Base-by-base conservation (phyloP, 2,888 invertebrate species). In the Campoplex nolae region DNA sequence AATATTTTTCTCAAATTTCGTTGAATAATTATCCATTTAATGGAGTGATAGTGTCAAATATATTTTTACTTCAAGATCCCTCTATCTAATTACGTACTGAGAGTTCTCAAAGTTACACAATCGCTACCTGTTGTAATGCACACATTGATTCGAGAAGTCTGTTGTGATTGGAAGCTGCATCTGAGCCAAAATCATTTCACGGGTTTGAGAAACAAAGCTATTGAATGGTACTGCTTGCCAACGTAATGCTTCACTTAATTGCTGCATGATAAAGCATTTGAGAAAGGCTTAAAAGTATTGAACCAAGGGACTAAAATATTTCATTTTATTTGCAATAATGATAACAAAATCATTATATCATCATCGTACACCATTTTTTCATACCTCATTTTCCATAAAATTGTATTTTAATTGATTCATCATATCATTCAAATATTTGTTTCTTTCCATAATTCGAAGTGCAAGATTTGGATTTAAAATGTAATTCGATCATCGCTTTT, bases 111-210 rank as follows among this genome's bases (percentile, higher is more conserved):
- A n/a, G 16, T 18, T 23, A 51, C 68, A 67, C 51, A 28, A 70
- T 86, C 54, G 23, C 76, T 86, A 83, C 83, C 79, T 86, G 79
- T 86, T 86, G 80, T 75, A 3, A 48, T 8, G n/a, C 11, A 48
- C 18, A 56, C 73, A 71, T 83, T 76, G 73, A 73, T 83, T 80
- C 71, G 42, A 77, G 71, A 58, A 73, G 75, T 79, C 67, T 38
- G 71, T 76, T 79, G 83, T 80, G 67, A 85, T 83, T 82, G 54
- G 62, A 68, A 83, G 48, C 54, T 79, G 79, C 45, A n/a, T 75
- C 56, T 56, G 35, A 83, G 86, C 83, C 86, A 86, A 83, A 86
- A 86, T 38, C 71, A 79, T 62, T 62, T 48, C 56, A 48, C 58
- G 51, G 45, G 11, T 45, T 45, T 45, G 45, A 45, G 28, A 48